Conservation (phyloP, 2,888 invertebrate species). For the Coecobrya sp. region DNA sequence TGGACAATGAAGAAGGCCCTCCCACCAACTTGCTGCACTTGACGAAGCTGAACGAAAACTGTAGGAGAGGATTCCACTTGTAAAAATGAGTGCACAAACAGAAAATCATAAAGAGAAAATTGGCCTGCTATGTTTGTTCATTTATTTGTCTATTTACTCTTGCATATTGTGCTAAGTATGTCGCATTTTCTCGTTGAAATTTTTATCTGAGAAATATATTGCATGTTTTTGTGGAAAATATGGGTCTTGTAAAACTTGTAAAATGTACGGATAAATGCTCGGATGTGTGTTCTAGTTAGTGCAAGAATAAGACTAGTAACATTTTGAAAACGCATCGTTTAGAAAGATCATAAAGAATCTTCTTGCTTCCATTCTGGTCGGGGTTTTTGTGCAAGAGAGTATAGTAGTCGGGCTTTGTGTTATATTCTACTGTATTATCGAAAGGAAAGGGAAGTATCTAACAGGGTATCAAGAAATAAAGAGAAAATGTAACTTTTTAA, state of each 20-base stretch:
- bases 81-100: constrained; percentile 28
- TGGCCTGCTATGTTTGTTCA: neutral
- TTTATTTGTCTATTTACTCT: constrained; percentile 25
- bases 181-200: constrained; percentile 3
- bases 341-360: constrained; percentile 27
- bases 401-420: neutral
- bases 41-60: constrained; percentile 47
- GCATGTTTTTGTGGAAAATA: constrained; percentile 4
- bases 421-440: neutral
- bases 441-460: neutral
- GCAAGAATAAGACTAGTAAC: neutral
- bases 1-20: constrained; percentile 49
- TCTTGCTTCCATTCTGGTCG: neutral
- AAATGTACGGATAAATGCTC: neutral
- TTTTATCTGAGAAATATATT: constrained; percentile 30
- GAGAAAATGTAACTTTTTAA: constrained; percentile 40
- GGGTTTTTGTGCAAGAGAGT: neutral
- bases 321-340: constrained; percentile 24
- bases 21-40: constrained; percentile 50
- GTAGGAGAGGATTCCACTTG: constrained; percentile 25
- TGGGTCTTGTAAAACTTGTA: constrained; percentile 42
- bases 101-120: constrained; percentile 46
- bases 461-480: neutral
- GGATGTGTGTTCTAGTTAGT: neutral
- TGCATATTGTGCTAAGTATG: neutral